phyloP scores from a whole-genome alignment of 2,797 vertebrate genomes.

The Onychomys torridus region DNA sequence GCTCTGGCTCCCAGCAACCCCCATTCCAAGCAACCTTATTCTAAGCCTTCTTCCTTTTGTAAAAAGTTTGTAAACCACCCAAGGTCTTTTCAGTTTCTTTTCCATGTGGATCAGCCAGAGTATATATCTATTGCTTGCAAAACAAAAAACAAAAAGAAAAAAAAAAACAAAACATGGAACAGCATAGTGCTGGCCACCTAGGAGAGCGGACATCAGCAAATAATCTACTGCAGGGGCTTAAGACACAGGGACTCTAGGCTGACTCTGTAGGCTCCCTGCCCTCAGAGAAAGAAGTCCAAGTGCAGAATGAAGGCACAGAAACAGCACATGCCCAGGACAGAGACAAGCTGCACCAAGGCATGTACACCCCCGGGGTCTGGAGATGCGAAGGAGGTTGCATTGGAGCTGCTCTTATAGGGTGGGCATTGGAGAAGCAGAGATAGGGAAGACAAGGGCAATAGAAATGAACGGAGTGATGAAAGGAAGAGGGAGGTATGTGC shows the following conservation, averaged over 20 bases:
- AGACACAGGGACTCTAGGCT: too few relatives aligned
- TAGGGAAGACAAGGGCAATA: not conserved
- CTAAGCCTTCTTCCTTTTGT: not conserved
- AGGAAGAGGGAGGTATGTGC: not conserved
- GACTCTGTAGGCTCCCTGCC: not conserved
- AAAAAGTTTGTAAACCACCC: not conserved
- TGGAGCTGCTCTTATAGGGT: not conserved
- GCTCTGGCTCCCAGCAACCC: not conserved
- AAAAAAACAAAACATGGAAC: not conserved
- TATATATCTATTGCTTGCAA: not conserved
- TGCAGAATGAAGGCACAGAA: not conserved
- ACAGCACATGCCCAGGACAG: not conserved
- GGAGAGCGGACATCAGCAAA: not conserved
- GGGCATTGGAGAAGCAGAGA: not conserved
- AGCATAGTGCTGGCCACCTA: not conserved
- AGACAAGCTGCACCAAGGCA: not conserved
- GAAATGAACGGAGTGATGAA: not conserved
- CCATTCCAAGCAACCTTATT: not conserved
- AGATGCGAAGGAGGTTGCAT: not conserved
- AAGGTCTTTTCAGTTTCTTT: not conserved
- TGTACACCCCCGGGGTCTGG: not conserved
- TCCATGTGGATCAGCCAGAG: not conserved
- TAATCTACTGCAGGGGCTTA: not conserved
- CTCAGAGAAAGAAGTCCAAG: not conserved
- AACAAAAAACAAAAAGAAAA: too few relatives aligned